Evolutionary conservation across 64 coral and sea anemone genomes (phyloP).

Genomic region (Trachythela sp.): DNA sequence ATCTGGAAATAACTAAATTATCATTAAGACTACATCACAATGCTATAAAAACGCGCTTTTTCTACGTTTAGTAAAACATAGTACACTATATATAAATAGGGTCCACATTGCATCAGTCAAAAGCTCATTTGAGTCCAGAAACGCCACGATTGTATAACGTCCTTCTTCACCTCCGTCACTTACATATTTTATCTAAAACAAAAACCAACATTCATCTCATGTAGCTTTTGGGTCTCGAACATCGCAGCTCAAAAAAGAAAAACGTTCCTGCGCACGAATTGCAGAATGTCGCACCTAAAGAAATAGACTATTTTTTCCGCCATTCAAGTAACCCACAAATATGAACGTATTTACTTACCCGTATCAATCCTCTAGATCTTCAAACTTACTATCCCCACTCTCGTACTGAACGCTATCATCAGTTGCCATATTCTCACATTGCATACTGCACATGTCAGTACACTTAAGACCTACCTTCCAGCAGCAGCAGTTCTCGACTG

Average conservation of each 20-base stretch:
- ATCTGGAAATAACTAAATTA: neutral
- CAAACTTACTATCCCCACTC: constrained; percentile 50
- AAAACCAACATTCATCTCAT: too few species aligned
- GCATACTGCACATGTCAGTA: constrained; percentile 38
- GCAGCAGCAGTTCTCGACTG: constrained; percentile 19
- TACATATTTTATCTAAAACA: too few species aligned
- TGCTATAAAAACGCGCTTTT: constrained; percentile 47
- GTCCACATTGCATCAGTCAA: constrained; percentile 35
- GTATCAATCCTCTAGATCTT: constrained; percentile 57
- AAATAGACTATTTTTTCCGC: constrained; percentile 45
- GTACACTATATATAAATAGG: constrained; percentile 39
- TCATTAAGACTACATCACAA: constrained; percentile 25
- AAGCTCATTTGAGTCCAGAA: constrained; percentile 33
- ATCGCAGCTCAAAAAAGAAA: constrained; percentile 40
- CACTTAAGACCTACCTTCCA: constrained; percentile 40
- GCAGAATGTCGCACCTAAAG: constrained; percentile 39
- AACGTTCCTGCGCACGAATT: constrained; percentile 28
- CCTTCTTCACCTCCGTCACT: constrained; percentile 53
- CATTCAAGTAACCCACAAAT: constrained; percentile 40
- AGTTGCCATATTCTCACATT: constrained; percentile 43
- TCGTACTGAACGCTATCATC: constrained; percentile 22
- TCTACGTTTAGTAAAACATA: constrained; percentile 30
- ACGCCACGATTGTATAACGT: constrained; percentile 36
- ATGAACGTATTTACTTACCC: too few species aligned
- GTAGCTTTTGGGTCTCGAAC: too few species aligned